These are phyloP conservation scores for Notolepis coatsorum DNA, from an alignment of 2,797 vertebrate species.

Conservation along the genomic window DNA sequence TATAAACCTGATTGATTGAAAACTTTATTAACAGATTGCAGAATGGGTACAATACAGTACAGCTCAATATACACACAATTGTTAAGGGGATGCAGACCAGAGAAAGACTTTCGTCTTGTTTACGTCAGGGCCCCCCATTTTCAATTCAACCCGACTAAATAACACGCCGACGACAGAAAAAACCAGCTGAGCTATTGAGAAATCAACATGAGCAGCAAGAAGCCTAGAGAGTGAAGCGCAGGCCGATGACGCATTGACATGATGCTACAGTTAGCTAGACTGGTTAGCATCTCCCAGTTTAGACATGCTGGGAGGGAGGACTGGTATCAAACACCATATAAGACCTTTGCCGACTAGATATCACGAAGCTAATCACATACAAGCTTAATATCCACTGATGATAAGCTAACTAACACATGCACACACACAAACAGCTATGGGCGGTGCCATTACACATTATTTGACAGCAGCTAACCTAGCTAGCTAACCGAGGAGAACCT, in stretches of 20 bases:
- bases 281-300: conserved; percentile 3
- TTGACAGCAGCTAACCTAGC: conserved; percentile 53
- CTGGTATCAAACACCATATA: not conserved
- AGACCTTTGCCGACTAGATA: not conserved
- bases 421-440: conserved; percentile 25
- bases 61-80: too few species aligned
- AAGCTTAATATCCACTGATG: too few species aligned
- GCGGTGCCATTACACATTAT: conserved; percentile 46
- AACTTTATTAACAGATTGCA: too few species aligned
- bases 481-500: conserved; percentile 24
- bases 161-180: not conserved
- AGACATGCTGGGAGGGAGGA: not conserved
- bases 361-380: not conserved
- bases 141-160: too few species aligned
- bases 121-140: too few species aligned
- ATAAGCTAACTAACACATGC: not conserved
- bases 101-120: too few species aligned
- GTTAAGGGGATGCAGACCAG: too few species aligned
- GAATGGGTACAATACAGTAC: too few species aligned
- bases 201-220: conserved; percentile 34
- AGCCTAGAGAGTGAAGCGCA: conserved; percentile 52
- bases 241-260: conserved; percentile 68
- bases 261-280: conserved; percentile 43
- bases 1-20: too few species aligned
- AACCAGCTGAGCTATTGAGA: conserved; percentile 23